phyloP scores from a whole-genome alignment of 2,888 invertebrate genomes.

The Catocala sponsa region DNA sequence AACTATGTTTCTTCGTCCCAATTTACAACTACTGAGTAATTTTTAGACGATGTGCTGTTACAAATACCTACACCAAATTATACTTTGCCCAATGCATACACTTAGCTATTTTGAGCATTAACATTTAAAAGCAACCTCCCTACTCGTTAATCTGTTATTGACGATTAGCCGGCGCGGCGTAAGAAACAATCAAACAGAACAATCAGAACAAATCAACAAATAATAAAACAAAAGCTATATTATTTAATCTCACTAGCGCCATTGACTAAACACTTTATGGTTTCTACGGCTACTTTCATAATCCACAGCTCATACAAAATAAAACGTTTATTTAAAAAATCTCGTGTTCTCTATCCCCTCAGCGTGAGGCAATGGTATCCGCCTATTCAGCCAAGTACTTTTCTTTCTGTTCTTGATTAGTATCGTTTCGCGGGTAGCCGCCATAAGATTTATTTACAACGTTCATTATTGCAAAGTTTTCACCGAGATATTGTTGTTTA shows the following conservation, averaged over 20 bases:
- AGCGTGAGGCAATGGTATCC: slow-evolving; percentile 19
- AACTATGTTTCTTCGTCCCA: too few relatives aligned
- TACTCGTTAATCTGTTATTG: too few relatives aligned
- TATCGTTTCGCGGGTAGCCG: slow-evolving; percentile 48
- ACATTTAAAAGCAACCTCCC: too few relatives aligned
- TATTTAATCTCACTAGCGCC: slow-evolving; percentile 4
- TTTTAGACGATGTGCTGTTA: too few relatives aligned
- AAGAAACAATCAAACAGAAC: background rate
- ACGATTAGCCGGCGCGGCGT: too few relatives aligned
- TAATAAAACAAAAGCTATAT: background rate
- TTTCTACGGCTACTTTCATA: slow-evolving; percentile 7
- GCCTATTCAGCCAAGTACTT: slow-evolving; percentile 46
- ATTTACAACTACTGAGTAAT: too few relatives aligned
- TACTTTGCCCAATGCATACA: too few relatives aligned
- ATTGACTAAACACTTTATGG: slow-evolving; percentile 18
- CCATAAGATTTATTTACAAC: slow-evolving; percentile 52
- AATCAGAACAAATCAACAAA: background rate
- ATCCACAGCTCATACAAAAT: slow-evolving; percentile 29
- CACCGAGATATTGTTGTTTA: slow-evolving; percentile 46
- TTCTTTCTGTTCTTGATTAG: slow-evolving; percentile 50
- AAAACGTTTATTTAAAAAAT: slow-evolving; percentile 15
- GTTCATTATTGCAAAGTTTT: slow-evolving; percentile 49
- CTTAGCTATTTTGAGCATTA: too few relatives aligned
- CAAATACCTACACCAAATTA: too few relatives aligned
- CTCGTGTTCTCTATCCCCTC: slow-evolving; percentile 23